Evolutionary conservation across 1,140 invertebrate genomes (phyloP).

Genomic region (Plectrocnemia conspersa): DNA sequence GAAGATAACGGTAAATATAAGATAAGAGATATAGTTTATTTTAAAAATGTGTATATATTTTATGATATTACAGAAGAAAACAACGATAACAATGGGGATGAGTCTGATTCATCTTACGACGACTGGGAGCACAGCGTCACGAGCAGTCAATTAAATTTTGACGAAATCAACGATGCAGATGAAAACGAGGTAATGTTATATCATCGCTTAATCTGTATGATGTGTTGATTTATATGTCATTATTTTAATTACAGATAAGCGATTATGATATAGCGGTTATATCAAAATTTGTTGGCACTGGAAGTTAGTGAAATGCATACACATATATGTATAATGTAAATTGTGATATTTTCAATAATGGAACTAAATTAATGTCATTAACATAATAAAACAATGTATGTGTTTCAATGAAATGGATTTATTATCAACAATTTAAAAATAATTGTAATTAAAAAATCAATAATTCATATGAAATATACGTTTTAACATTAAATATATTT

Average conservation of each 20-base stretch:
- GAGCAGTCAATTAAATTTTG: conserved; percentile 13
- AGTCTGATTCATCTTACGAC: conserved; percentile 10
- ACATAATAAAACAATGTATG: too few species aligned
- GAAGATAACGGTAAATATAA: too few species aligned
- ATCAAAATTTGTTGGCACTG: conserved; percentile 14
- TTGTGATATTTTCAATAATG: too few species aligned
- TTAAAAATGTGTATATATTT: background rate
- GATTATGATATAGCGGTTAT: conserved; percentile 12
- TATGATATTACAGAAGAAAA: conserved; percentile 4
- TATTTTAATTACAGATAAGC: conserved; percentile 4
- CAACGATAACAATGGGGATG: conserved; percentile 6
- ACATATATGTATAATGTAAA: too few species aligned
- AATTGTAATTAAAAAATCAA: background rate
- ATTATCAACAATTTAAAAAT: too few species aligned
- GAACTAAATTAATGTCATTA: too few species aligned
- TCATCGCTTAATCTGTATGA: background rate
- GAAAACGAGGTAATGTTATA: conserved; percentile 9
- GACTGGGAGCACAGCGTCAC: conserved; percentile 14
- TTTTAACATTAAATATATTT: background rate
- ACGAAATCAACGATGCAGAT: conserved; percentile 10
- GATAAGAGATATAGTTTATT: too few species aligned
- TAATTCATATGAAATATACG: background rate
- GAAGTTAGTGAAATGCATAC: too few species aligned
- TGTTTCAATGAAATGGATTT: background rate
- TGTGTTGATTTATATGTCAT: background rate